Conservation (phyloP, 2,797 vertebrate species). For the Sciaenops ocellatus region DNA sequence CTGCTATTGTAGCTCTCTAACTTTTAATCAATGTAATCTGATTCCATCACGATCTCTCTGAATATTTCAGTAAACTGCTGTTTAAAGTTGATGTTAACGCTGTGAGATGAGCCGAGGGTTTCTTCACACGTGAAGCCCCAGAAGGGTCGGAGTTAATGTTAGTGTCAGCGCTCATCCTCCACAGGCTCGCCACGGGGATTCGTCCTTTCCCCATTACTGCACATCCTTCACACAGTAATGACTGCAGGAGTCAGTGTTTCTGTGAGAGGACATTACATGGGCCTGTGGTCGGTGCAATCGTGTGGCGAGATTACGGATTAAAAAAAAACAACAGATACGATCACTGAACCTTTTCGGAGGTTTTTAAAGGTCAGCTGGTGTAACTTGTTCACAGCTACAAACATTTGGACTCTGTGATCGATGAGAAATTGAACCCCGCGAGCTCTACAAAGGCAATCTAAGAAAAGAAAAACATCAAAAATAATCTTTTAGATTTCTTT, state of each 20-base stretch:
- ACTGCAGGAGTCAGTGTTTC: not conserved
- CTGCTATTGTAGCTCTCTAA: not conserved
- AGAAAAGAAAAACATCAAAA: not conserved
- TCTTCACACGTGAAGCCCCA: constrained; percentile 15
- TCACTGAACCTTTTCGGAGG: not conserved
- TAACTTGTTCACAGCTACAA: constrained; percentile 8
- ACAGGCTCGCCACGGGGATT: constrained; percentile 33
- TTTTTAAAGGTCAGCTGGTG: constrained; percentile 26
- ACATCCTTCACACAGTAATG: not conserved
- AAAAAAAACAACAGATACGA: constrained; percentile 7
- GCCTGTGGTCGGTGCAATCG: not conserved
- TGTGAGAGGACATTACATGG: not conserved
- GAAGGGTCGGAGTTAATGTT: constrained; percentile 52
- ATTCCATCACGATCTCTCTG: not conserved
- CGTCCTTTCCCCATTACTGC: constrained; percentile 49
- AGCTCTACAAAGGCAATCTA: not conserved
- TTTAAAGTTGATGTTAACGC: constrained; percentile 6
- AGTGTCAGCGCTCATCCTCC: constrained; percentile 28
- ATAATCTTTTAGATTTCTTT: too few species aligned
- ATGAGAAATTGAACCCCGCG: not conserved
- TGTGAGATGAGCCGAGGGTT: constrained; percentile 13
- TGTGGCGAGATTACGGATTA: constrained; percentile 27
- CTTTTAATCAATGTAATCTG: not conserved
- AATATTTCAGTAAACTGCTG: not conserved
- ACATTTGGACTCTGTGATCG: constrained; percentile 6